Evolutionary conservation across 2,888 invertebrate species (phyloP).

Genomic region (Drosophila multiciliata): DNA sequence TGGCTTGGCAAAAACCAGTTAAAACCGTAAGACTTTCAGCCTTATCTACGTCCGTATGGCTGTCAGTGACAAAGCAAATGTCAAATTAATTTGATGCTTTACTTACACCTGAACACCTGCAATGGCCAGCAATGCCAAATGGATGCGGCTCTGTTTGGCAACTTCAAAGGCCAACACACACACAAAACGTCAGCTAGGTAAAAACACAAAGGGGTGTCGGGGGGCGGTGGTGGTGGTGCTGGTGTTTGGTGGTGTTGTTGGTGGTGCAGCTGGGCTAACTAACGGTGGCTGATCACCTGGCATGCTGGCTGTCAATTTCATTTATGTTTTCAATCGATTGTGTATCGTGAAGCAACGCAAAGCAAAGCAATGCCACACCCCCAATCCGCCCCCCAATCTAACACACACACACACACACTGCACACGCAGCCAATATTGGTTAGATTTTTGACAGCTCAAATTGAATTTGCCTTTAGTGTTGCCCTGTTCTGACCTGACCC

Average conservation of each 20-base stretch:
- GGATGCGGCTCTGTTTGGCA: conserved; percentile 24
- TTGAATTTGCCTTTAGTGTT: conserved; percentile 70
- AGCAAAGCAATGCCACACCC: conserved; percentile 31
- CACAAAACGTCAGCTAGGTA: conserved; percentile 9
- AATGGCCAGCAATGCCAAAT: conserved; percentile 23
- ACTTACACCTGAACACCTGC: conserved; percentile 64
- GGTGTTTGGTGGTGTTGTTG: not conserved
- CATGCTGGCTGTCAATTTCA: conserved; percentile 79
- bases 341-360: conserved; percentile 23
- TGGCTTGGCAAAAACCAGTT: conserved; percentile 18
- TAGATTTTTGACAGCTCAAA: conserved; percentile 82
- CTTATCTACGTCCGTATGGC: conserved; percentile 37
- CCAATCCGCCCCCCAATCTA: conserved; percentile 4
- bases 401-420: conserved; percentile 12
- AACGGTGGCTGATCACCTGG: conserved; percentile 63
- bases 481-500: conserved; percentile 14
- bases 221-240: not conserved
- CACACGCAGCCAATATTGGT: conserved; percentile 75
- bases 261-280: conserved; percentile 7
- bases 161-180: conserved; percentile 61
- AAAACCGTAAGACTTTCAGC: conserved; percentile 23
- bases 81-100: conserved; percentile 78
- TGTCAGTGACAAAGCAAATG: conserved; percentile 77
- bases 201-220: conserved; percentile 18
- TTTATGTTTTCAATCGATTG: conserved; percentile 81